Percentiles rank a stretch among this genome's conserved stretches.
These are phyloP conservation scores for Operophtera brumata DNA, from an alignment of 2,888 invertebrate genomes.

Conservation along the genomic window DNA sequence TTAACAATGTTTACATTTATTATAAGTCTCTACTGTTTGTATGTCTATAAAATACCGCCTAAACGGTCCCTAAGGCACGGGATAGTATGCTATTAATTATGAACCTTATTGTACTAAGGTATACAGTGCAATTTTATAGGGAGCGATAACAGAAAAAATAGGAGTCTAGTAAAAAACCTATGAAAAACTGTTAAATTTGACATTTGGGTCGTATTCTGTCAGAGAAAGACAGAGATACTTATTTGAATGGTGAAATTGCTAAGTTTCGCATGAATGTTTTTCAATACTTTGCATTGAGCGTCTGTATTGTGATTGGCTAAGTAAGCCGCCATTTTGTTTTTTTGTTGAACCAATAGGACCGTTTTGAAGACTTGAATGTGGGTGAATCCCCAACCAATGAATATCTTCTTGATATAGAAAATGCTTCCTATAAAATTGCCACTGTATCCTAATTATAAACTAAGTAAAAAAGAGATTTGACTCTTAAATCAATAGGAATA, in stretches of 20 bases:
- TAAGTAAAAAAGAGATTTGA: conserved; percentile 19
- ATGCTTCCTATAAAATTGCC: conserved; percentile 19
- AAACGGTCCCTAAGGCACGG: conserved; percentile 28
- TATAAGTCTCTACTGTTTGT: conserved; percentile 30
- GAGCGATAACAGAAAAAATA: not conserved
- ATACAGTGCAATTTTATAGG: conserved; percentile 19
- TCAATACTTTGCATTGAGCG: too few species aligned
- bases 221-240: too few species aligned
- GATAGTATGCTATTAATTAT: conserved; percentile 21
- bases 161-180: not conserved
- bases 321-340: conserved; percentile 1
- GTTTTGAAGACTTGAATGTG: too few species aligned
- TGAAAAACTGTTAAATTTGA: too few species aligned
- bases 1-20: conserved; percentile 29
- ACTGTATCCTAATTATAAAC: conserved; percentile 11
- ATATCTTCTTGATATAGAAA: not conserved
- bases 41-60: conserved; percentile 30
- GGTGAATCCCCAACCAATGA: too few species aligned
- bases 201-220: too few species aligned
- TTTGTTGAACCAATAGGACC: not conserved
- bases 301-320: not conserved
- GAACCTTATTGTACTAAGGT: conserved; percentile 15
- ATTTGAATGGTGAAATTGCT: too few species aligned
- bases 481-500: conserved; percentile 18
- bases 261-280: too few species aligned